A percentile compares a stretch with the other conserved stretches of the same genome.
Evolutionary conservation across 2,797 vertebrate species (phyloP).

Genomic region (Sebastes elongatus): DNA sequence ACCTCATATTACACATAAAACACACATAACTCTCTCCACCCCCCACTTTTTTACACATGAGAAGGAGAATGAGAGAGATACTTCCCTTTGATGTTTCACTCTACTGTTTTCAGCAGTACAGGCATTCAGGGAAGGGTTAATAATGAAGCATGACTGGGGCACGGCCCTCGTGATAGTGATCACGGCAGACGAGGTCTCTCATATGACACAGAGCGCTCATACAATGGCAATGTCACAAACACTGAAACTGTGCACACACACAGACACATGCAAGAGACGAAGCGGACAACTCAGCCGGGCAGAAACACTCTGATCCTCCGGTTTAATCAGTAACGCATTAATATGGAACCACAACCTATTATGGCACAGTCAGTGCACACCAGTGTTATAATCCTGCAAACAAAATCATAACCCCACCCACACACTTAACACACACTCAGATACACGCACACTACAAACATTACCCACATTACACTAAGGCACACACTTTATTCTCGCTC

Average conservation of each 20-base stretch:
- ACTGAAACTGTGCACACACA: not conserved
- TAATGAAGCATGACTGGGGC: slow-evolving; percentile 51
- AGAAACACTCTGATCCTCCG: not conserved
- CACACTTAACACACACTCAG: not conserved
- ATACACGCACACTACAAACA: not conserved
- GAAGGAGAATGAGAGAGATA: slow-evolving; percentile 6
- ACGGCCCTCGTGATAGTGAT: slow-evolving; percentile 68
- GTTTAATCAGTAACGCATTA: slow-evolving; percentile 41
- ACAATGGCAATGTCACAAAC: slow-evolving; percentile 28
- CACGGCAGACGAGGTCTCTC: slow-evolving; percentile 58
- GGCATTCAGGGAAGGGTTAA: slow-evolving; percentile 50
- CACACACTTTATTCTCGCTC: not conserved
- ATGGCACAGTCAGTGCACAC: not conserved
- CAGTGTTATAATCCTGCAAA: not conserved
- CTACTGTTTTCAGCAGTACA: not conserved
- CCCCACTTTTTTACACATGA: slow-evolving; percentile 9
- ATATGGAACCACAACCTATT: slow-evolving; percentile 5
- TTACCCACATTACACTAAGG: not conserved
- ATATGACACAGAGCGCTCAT: slow-evolving; percentile 65
- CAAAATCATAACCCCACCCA: not conserved
- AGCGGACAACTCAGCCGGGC: not conserved
- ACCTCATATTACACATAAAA: slow-evolving; percentile 49
- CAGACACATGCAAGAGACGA: not conserved
- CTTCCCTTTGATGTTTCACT: slow-evolving; percentile 30
- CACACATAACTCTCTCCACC: slow-evolving; percentile 19